Evolutionary conservation across 2,113 vertebrate species (phyloP).

Genomic region (Falcunculus frontatus): DNA sequence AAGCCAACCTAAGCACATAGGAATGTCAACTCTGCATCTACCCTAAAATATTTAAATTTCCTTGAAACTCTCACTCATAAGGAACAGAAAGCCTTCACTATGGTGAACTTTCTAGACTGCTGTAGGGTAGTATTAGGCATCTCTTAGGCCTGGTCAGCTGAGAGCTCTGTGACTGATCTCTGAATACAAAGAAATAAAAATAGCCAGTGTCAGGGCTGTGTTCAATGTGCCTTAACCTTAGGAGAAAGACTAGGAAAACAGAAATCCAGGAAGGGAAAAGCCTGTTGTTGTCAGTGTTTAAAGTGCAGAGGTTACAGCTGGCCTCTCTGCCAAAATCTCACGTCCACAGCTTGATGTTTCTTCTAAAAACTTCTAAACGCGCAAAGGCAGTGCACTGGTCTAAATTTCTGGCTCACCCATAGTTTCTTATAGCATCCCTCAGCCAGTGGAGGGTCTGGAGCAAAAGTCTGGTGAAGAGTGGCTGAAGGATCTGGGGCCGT

Average conservation of each 20-base stretch:
- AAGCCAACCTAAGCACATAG: background rate
- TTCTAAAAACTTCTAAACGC: background rate
- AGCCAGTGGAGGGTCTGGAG: background rate
- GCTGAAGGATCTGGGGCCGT: background rate
- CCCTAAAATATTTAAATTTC: background rate
- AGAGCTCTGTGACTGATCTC: background rate
- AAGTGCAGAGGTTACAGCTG: background rate
- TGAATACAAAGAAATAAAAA: background rate
- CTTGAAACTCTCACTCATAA: background rate
- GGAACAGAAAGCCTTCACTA: background rate
- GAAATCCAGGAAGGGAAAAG: background rate
- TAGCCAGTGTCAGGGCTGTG: background rate
- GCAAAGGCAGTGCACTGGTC: background rate
- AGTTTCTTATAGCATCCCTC: background rate
- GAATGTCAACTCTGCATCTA: conserved; percentile 23
- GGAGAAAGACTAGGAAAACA: background rate
- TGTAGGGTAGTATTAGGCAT: background rate
- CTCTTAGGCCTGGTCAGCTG: background rate
- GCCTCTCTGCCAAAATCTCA: background rate
- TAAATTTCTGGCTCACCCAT: background rate
- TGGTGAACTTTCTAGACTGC: background rate
- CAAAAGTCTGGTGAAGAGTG: no score
- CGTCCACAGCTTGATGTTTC: background rate
- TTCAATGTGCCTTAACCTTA: background rate
- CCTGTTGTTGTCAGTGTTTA: background rate